Conservation (phyloP, 2,797 vertebrate species). For the Morus bassanus region DNA sequence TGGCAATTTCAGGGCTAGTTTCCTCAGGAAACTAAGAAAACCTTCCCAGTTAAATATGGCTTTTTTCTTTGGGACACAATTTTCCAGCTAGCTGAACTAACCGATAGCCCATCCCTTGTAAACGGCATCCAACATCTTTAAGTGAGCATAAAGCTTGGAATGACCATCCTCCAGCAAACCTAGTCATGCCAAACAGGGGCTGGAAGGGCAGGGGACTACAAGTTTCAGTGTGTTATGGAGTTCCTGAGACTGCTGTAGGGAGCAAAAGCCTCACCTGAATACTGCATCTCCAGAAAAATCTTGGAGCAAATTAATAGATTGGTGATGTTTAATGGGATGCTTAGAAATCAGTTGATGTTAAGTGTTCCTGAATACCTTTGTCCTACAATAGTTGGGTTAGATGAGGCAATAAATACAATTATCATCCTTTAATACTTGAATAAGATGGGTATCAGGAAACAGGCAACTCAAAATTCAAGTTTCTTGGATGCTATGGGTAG, state of each 20-base stretch:
- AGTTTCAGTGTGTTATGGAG: fast-evolving
- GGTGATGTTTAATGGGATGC: not conserved
- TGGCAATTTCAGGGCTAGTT: not conserved
- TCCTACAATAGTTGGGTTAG: not conserved
- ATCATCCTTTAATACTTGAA: not conserved
- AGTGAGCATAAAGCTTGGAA: not conserved
- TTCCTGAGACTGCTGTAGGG: not conserved
- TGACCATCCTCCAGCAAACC: not conserved
- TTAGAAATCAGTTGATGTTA: not conserved
- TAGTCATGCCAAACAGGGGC: fast-evolving
- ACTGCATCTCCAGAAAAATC: not conserved
- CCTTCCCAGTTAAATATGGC: not conserved
- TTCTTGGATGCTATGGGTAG: not conserved
- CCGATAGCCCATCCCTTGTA: not conserved
- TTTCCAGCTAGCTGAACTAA: not conserved
- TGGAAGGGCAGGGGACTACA: not conserved
- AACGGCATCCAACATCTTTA: not conserved
- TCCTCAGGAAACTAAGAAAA: not conserved
- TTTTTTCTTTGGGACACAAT: not conserved
- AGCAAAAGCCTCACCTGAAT: not conserved
- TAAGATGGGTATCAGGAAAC: not conserved
- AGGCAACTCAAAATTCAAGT: not conserved
- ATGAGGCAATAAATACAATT: not conserved
- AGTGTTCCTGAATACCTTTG: not conserved
- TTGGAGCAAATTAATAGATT: not conserved